Base-by-base conservation (phyloP, 2,113 vertebrate species). In the Deroptyus accipitrinus region DNA sequence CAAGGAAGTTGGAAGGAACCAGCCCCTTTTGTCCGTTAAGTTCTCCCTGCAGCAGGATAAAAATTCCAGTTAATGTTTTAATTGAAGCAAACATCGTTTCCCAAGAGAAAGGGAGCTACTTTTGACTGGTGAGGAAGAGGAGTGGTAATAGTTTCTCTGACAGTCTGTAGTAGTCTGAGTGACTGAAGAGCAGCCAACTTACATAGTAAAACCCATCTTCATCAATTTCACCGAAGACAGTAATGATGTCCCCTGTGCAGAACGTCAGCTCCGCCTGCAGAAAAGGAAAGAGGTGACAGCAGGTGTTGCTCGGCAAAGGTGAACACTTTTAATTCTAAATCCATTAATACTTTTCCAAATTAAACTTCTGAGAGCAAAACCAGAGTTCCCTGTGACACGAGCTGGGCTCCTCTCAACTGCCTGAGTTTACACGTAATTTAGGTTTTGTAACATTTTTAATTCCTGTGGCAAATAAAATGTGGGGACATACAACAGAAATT, bases 141-240 rank as follows among this genome's bases (percentile, higher is more conserved):
- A 41, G 30, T 6, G 6, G 4, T 3, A 46, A 8, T 4, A 24
- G 3, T 2, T 9, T 68, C 20, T 55, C 39, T 17, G 5, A 24
- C 13, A 5, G 42, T 4, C 10, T 20, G 54, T 2, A 22, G 57
- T 11, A n/a, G 46, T 10, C 7, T 30, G 90, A 4, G 42, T 2
- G 30, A 55, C 7, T 42, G 11, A 37, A 33, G 13, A 22, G 81
- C 22, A 57, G 9, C 31, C 87, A 88, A 99, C 99, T 99, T 95
- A 99, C 99, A 10, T 99, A 99, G 87, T 99, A 99, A 98, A 99
- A 99, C 24, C 99, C 99, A 85, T 99, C 99, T 98, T 99, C 99
- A 83, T 99, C 99, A 9, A 99, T 99, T 96, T 99, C 99, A 37
- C 99, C 99, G 51, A 99, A 99, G 86, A 99, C 99, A 0, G 97